These are phyloP conservation scores for Hipparchia semele DNA, from an alignment of 2,888 invertebrate species.

Conservation along the genomic window DNA sequence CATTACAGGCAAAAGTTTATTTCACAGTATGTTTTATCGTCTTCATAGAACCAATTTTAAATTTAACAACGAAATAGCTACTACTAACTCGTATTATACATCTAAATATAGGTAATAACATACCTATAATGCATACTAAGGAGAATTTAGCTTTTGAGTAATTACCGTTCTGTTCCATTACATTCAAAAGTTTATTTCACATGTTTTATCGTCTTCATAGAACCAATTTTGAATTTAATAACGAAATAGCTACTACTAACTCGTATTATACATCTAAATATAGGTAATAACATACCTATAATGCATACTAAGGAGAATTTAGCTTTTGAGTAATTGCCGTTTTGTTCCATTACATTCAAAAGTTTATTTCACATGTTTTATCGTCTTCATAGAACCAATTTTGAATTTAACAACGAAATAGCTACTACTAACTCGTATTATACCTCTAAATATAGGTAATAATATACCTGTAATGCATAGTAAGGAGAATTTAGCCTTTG, in stretches of 20 bases:
- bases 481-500: conserved; percentile 1
- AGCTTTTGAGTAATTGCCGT: conserved; percentile 18
- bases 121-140: not conserved
- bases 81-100: too few species aligned
- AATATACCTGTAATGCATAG: not conserved
- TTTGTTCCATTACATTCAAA: conserved; percentile 27
- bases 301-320: not conserved
- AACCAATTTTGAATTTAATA: too few species aligned
- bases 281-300: too few species aligned
- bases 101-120: too few species aligned
- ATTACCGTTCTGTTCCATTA: conserved; percentile 30
- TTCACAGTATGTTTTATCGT: not conserved
- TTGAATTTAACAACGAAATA: too few species aligned
- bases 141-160: conserved; percentile 7
- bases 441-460: too few species aligned
- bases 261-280: too few species aligned
- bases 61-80: too few species aligned
- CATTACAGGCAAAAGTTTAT: conserved; percentile 25
- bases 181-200: conserved; percentile 8
- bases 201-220: too few species aligned
- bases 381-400: too few species aligned
- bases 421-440: not conserved
- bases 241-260: too few species aligned
- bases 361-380: not conserved
- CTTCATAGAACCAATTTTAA: too few species aligned